These are phyloP conservation scores for Bubo bubo DNA, from an alignment of 2,113 vertebrate genomes.

Conservation along the genomic window DNA sequence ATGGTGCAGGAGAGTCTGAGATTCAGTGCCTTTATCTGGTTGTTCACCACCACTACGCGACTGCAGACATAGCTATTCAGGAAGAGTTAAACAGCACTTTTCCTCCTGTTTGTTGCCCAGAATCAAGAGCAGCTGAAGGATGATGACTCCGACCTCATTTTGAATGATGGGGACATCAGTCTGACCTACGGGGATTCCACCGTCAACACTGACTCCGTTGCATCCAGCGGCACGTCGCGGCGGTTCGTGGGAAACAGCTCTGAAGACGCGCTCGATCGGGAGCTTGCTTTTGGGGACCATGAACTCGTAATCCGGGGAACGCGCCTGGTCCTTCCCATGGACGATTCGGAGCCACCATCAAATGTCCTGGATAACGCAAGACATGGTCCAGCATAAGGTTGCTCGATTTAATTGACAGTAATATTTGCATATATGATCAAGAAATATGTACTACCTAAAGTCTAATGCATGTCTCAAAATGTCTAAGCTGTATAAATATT, in stretches of 20 bases:
- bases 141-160: slow-evolving; percentile 95
- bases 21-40: accelerated
- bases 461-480: slow-evolving; percentile 82
- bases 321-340: slow-evolving; percentile 94
- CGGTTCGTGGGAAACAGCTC: slow-evolving; percentile 73
- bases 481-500: slow-evolving; percentile 82
- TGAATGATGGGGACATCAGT: slow-evolving; percentile 91
- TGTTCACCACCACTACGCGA: accelerated
- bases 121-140: slow-evolving; percentile 95
- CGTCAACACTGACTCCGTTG: slow-evolving; percentile 80
- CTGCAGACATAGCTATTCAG: accelerated
- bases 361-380: slow-evolving; percentile 76
- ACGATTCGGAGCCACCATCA: slow-evolving; percentile 89
- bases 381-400: slow-evolving; percentile 77
- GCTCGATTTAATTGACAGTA: slow-evolving; percentile 63
- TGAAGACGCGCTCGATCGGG: slow-evolving; percentile 85
- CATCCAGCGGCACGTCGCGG: slow-evolving; percentile 52
- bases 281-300: slow-evolving; percentile 87
- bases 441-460: slow-evolving; percentile 79
- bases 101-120: slow-evolving; percentile 67
- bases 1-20: neutral
- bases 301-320: slow-evolving; percentile 94
- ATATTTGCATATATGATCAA: slow-evolving; percentile 77
- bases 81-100: neutral
- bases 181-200: slow-evolving; percentile 92